Conservation (phyloP, 2,113 vertebrate species). For the Myotis yumanensis region DNA sequence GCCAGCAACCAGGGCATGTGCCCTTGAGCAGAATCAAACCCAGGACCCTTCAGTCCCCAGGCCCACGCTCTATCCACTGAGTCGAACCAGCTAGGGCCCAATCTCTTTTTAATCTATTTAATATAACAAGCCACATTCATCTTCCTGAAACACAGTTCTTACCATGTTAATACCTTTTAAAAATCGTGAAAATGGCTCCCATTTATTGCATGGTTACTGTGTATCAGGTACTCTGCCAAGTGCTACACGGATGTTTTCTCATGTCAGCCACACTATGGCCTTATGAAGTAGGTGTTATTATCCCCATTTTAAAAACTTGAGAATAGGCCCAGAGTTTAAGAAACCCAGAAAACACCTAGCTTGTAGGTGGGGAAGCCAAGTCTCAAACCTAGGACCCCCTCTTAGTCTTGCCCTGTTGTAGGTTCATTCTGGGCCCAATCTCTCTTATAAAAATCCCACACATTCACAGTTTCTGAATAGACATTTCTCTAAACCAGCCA, state of each 20-base stretch:
- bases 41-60: too few species aligned
- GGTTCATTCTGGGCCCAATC: background rate
- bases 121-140: background rate
- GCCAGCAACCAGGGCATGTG: too few species aligned
- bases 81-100: background rate
- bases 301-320: background rate
- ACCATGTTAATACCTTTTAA: background rate
- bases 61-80: too few species aligned
- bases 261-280: background rate
- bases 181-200: background rate
- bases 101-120: background rate
- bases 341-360: background rate
- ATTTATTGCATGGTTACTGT: background rate
- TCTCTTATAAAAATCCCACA: background rate
- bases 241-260: background rate
- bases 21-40: too few species aligned
- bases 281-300: background rate
- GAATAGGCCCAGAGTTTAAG: background rate
- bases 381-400: background rate
- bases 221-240: background rate
- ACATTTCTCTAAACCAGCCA: background rate
- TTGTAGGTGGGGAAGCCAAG: background rate
- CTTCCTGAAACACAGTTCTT: background rate
- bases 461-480: background rate
- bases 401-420: background rate